Evolutionary conservation across 2,113 vertebrate species (phyloP).

Genomic region (Melanerpes aurifrons): DNA sequence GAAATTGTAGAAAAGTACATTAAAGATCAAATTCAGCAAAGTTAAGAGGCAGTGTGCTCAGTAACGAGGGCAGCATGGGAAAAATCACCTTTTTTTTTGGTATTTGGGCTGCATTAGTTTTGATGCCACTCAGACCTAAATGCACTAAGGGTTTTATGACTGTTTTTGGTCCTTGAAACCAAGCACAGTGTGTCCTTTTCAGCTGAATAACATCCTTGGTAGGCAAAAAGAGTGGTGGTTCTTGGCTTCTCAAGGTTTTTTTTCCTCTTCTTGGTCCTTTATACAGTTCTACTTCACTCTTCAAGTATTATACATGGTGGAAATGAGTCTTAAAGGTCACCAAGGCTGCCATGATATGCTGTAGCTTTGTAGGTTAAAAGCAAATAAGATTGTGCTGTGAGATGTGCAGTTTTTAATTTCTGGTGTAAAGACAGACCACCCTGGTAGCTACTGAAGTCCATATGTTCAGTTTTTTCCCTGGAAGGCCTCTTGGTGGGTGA

Average conservation of each 20-base stretch:
- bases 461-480: background rate
- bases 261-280: background rate
- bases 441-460: background rate
- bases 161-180: background rate
- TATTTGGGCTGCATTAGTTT: background rate
- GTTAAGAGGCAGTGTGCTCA: background rate
- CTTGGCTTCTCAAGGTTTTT: background rate
- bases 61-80: background rate
- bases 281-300: background rate
- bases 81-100: background rate
- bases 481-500: background rate
- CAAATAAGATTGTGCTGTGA: background rate
- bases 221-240: background rate
- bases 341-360: background rate
- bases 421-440: background rate
- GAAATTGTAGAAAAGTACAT: background rate
- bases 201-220: background rate
- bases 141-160: background rate
- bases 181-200: background rate
- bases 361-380: background rate
- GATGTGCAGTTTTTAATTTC: background rate
- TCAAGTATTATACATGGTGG: background rate
- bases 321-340: background rate
- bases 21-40: background rate
- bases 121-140: background rate